Evolutionary conservation across 2,888 invertebrate genomes (phyloP).

Genomic region (Epirrita christyi): DNA sequence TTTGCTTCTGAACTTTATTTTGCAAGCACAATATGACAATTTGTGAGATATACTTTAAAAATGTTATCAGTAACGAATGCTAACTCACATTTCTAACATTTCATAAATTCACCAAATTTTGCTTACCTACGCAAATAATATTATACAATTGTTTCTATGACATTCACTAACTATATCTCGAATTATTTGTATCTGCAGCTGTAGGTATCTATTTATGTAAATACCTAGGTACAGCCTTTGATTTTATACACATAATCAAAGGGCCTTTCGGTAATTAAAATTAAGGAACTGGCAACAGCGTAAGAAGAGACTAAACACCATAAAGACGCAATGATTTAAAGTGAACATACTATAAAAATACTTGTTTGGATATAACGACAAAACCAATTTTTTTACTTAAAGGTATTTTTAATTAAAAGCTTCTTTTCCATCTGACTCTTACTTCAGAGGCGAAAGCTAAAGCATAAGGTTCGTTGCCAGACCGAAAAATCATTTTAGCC

Average conservation of each 20-base stretch:
- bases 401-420: too few relatives aligned
- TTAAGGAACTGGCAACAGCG: background rate
- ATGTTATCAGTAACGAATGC: background rate
- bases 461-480: too few relatives aligned
- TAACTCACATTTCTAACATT: background rate
- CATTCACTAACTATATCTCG: too few relatives aligned
- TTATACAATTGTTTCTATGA: background rate
- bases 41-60: background rate
- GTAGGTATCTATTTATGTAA: background rate
- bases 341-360: background rate
- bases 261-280: too few relatives aligned
- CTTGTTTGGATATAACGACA: too few relatives aligned
- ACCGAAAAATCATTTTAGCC: too few relatives aligned
- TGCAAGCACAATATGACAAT: slow-evolving; percentile 1
- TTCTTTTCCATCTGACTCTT: too few relatives aligned
- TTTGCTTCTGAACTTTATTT: slow-evolving; percentile 14
- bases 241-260: background rate
- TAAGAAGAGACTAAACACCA: background rate
- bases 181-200: too few relatives aligned
- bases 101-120: background rate
- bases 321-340: background rate
- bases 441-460: too few relatives aligned
- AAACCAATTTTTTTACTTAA: too few relatives aligned
- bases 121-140: background rate
- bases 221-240: background rate